A percentile compares a stretch with the other conserved stretches of the same genome.
phyloP scores from a whole-genome alignment of 1,140 invertebrate species.

The Drosophila funebris region DNA sequence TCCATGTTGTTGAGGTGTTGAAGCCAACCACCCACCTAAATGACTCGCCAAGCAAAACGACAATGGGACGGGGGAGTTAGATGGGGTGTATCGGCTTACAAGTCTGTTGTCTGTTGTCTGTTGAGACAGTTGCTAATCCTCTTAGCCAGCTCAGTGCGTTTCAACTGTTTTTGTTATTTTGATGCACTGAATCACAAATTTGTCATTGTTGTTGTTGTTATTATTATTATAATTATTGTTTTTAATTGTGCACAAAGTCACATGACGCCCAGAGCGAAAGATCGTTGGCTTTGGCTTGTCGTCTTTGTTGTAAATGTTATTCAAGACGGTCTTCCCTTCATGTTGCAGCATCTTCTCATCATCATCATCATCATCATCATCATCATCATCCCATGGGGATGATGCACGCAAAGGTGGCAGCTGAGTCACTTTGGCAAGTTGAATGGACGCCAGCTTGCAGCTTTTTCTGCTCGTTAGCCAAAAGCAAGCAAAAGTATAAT shows the following conservation, averaged over 20 bases:
- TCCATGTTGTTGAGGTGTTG: constrained; percentile 31
- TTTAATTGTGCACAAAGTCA: constrained; percentile 36
- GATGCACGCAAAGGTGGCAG: constrained; percentile 12
- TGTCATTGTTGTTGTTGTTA: constrained; percentile 16
- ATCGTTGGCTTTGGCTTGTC: constrained; percentile 20
- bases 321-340: constrained; percentile 1
- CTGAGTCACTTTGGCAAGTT: constrained; percentile 1
- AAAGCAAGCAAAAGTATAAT: no score
- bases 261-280: constrained; percentile 3
- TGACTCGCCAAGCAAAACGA: constrained; percentile 39
- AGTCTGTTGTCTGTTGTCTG: no score
- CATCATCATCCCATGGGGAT: not conserved
- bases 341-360: not conserved
- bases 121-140: constrained; percentile 43
- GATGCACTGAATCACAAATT: constrained; percentile 13
- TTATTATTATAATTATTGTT: constrained; percentile 25
- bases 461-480: no score
- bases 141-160: constrained; percentile 32
- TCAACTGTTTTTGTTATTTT: not conserved
- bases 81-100: constrained; percentile 55
- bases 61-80: constrained; percentile 19
- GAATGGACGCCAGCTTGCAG: constrained; percentile 10
- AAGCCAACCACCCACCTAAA: constrained; percentile 43
- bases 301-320: constrained; percentile 1
- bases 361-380: no score